Evolutionary conservation across 2,888 invertebrate genomes (phyloP), one percentile per base, ranked within the genome.

Genomic region (Saturnia pavonia): DNA sequence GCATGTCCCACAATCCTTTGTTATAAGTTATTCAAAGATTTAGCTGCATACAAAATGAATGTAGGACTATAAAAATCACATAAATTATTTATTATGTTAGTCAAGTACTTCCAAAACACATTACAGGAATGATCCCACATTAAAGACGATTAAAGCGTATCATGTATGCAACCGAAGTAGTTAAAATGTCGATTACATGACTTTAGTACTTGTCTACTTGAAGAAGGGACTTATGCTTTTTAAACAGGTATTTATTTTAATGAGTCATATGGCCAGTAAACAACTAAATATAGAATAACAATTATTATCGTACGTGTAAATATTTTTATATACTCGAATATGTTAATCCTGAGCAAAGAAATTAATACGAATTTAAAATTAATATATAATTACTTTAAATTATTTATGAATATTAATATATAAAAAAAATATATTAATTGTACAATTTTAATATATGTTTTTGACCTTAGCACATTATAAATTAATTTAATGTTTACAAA

Each of bases 61-160:
- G 76, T 80, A 76, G 74, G 76, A 74, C 76, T 77, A 73, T 80
- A 77, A 79, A 81, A 82, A 74, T 72, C 67, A 74, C 76, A 79
- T 79, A 77, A 81, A 80, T 77, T 73, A 74, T 83, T 83, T 82
- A 80, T 77, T 77, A 77, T 73, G 74, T 74, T 74, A 72, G 71
- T 73, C 75, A 74, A 77, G 74, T 74, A 77, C 74, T 72, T 72
- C 73, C 75, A 77, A 78, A 78, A 77, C 76, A 75, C 78, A 79
- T 80, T 79, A 78, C 73, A 70, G 74, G 68, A 69, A 70, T 72
- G 71, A 75, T 73, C 77, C 77, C 73, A 76, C 75, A 78, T 77
- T 72, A 72, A 76, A 78, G 74, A 75, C 74, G 73, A 77, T 77
- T 78, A 70, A 79, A 74, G 70, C 73, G 34, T 71, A 72, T 76